A percentile compares a stretch with the other conserved stretches of the same genome.
These are phyloP conservation scores for Netelia inedita DNA, from an alignment of 2,888 invertebrate species.

Conservation along the genomic window DNA sequence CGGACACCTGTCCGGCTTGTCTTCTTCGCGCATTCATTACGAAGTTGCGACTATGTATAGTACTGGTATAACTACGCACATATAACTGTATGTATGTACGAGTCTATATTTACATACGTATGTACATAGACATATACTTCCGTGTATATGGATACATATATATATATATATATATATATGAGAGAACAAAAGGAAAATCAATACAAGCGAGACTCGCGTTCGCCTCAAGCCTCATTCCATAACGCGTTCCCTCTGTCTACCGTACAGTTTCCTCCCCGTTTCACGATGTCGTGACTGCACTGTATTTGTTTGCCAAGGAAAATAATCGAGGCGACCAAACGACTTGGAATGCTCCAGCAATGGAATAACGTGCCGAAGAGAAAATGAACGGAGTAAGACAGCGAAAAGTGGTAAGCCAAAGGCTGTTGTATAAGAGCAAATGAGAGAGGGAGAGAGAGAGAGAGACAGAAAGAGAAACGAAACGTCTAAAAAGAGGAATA, in stretches of 20 bases:
- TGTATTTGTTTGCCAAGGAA: constrained; percentile 46
- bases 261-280: constrained; percentile 6
- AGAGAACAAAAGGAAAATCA: constrained; percentile 62
- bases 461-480: background rate
- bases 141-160: background rate
- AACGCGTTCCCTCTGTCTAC: constrained; percentile 9
- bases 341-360: constrained; percentile 22
- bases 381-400: background rate
- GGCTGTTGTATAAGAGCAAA: background rate
- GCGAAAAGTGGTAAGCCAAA: background rate
- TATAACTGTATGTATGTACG: constrained; percentile 9
- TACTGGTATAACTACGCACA: background rate
- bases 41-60: constrained; percentile 34
- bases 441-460: background rate
- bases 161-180: constrained; percentile 1
- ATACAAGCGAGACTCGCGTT: constrained; percentile 48
- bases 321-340: constrained; percentile 42
- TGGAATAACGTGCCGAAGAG: constrained; percentile 1
- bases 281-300: constrained; percentile 37
- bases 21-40: constrained; percentile 60
- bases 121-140: constrained; percentile 12
- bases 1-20: constrained; percentile 57
- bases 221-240: constrained; percentile 24
- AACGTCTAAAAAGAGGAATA: constrained; percentile 27
- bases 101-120: background rate